Percentiles rank a stretch among this genome's conserved stretches.
phyloP scores from a whole-genome alignment of 2,888 invertebrate genomes.

The Melanchra persicariae region DNA sequence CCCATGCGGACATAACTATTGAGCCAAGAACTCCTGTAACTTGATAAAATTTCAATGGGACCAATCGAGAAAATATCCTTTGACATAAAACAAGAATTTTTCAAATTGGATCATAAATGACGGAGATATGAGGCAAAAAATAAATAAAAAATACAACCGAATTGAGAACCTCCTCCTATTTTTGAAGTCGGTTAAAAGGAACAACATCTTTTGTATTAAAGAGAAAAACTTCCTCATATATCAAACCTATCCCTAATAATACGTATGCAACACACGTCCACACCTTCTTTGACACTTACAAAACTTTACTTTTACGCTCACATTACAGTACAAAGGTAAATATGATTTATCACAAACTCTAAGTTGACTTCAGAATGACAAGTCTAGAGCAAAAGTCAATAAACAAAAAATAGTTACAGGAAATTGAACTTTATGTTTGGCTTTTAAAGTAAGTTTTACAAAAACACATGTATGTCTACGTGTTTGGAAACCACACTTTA shows the following conservation, averaged over 20 bases:
- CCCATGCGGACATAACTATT: too few species aligned
- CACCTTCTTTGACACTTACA: conserved; percentile 10
- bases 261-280: not conserved
- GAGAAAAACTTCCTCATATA: not conserved
- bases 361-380: not conserved
- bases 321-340: conserved; percentile 50
- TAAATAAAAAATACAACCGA: too few species aligned
- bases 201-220: not conserved
- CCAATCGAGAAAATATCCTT: too few species aligned
- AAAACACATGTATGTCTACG: not conserved
- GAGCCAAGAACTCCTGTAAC: too few species aligned
- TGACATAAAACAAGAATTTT: too few species aligned
- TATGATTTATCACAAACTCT: conserved; percentile 44
- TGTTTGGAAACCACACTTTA: too few species aligned
- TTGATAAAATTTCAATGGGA: too few species aligned
- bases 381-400: not conserved
- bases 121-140: too few species aligned
- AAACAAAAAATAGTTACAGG: not conserved
- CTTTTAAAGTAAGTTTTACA: not conserved
- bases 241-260: not conserved
- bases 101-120: too few species aligned
- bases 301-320: conserved; percentile 41
- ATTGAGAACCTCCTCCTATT: too few species aligned
- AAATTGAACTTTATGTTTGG: not conserved
- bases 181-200: too few species aligned